Evolutionary conservation across 2,113 vertebrate genomes (phyloP), one percentile per base, ranked within the genome.

Genomic region (Scomber japonicus): DNA sequence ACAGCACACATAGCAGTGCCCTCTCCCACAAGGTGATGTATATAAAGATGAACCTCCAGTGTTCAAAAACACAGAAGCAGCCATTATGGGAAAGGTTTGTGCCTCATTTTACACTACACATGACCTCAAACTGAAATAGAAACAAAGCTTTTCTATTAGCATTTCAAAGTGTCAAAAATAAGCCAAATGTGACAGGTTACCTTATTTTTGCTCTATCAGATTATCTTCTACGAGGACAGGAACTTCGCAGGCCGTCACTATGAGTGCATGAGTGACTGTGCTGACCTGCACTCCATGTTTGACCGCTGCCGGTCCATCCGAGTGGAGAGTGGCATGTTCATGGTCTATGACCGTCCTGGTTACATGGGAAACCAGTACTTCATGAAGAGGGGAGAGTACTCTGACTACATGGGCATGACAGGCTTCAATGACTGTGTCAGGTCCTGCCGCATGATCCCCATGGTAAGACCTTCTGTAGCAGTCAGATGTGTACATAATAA

Each of bases 361-460:
- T 95, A 57, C 85, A 88, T n/a, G 8, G 94, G 94, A 2, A 92
- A 92, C 82, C 94, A 94, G 90, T 93, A 63, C 83, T 91, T 92
- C 82, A 64, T 94, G 84, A 90, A 46, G 68, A 94, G 49, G 77
- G 93, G 93, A 0, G 94, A 94, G 30, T 94, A 94, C 75, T 55
- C 92, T 0, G 93, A 95, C 86, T 94, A 90, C 86, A 86, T 92
- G 78, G 63, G 85, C 67, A 84, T 80, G 70, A 71, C 86, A 0
- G 78, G 88, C 48, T 86, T 93, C 82, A 92, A 75, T 12, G 82
- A 94, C 71, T 91, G 90, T 2, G 87, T 94, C 71, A 80, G 87
- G 71, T 94, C 93, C 63, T 93, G 93, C 19, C 88, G 88, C 15
- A 76, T 92, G 73, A 89, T 94, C 81, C 94, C 92, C 11, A 13